phyloP scores from a whole-genome alignment of 2,888 invertebrate species.

The Scelioninae gen. 2 region DNA sequence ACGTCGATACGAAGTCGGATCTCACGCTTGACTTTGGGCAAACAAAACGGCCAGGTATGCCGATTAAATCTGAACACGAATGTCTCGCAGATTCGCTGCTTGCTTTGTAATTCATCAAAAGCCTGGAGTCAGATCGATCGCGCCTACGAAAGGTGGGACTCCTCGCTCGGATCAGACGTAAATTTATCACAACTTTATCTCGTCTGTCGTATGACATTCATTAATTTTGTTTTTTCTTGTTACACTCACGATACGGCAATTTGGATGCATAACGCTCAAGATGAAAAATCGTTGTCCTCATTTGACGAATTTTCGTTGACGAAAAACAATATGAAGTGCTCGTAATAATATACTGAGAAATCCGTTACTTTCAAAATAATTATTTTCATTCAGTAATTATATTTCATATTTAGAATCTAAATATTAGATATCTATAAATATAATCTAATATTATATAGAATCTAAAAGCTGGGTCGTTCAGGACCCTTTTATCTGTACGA shows the following conservation, averaged over 20 bases:
- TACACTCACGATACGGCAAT: constrained; percentile 19
- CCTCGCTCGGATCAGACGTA: constrained; percentile 64
- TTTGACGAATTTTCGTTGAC: constrained; percentile 22
- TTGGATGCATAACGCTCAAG: constrained; percentile 8
- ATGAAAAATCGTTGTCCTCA: constrained; percentile 19
- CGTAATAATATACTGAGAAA: neutral
- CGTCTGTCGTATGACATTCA: constrained; percentile 65
- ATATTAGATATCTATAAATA: no score
- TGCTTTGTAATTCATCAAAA: constrained; percentile 64
- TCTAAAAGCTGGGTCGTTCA: no score
- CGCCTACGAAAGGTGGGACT: constrained; percentile 61
- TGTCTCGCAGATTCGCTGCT: constrained; percentile 54
- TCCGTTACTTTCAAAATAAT: neutral
- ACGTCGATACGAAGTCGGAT: constrained; percentile 33
- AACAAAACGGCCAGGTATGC: constrained; percentile 26
- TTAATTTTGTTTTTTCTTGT: constrained; percentile 66
- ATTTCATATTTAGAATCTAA: no score
- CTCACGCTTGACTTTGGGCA: constrained; percentile 35
- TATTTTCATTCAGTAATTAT: no score
- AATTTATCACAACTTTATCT: constrained; percentile 73
- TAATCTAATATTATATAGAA: no score
- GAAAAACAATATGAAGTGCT: neutral
- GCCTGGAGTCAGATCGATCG: constrained; percentile 64
- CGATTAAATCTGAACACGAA: constrained; percentile 56
- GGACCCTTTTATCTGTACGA: no score